A percentile compares a stretch with the other conserved stretches of the same genome.
Evolutionary conservation across 1,140 invertebrate species (phyloP).

Genomic region (Capitella teleta): DNA sequence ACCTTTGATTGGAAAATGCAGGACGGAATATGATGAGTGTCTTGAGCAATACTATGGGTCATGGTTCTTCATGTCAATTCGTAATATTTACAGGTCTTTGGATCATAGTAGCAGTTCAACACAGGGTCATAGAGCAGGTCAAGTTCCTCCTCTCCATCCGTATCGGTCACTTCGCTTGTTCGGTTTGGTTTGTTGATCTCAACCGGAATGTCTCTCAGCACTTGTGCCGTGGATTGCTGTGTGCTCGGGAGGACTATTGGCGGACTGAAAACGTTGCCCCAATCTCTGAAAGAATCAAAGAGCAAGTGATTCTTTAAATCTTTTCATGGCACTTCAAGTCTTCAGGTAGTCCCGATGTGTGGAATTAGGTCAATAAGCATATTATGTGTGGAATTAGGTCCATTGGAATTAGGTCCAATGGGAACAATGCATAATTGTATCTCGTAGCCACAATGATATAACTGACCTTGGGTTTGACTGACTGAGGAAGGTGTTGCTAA

Average conservation of each 20-base stretch:
- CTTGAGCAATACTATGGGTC: not conserved
- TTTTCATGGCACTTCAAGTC: no score
- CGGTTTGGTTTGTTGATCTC: not conserved
- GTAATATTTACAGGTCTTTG: constrained; percentile 38
- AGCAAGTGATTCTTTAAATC: not conserved
- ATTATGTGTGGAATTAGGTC: no score
- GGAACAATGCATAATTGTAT: no score
- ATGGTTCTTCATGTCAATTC: constrained; percentile 23
- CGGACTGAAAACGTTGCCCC: constrained; percentile 35
- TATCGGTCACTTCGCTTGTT: not conserved
- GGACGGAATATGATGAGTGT: no score
- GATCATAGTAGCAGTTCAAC: constrained; percentile 42
- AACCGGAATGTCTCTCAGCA: not conserved
- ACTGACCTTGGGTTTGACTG: constrained; percentile 34
- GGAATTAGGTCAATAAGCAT: no score
- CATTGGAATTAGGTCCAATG: no score
- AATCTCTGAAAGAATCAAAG: constrained; percentile 20
- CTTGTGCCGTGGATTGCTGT: not conserved
- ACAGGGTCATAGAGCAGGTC: constrained; percentile 38
- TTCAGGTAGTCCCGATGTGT: no score
- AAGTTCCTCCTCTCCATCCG: constrained; percentile 31
- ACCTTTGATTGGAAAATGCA: no score
- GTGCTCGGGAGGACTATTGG: constrained; percentile 26
- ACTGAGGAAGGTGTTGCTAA: constrained; percentile 30
- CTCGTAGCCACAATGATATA: not conserved